Base-by-base conservation (phyloP, 2,888 invertebrate genomes). In the Yponomeuta malinellus region DNA sequence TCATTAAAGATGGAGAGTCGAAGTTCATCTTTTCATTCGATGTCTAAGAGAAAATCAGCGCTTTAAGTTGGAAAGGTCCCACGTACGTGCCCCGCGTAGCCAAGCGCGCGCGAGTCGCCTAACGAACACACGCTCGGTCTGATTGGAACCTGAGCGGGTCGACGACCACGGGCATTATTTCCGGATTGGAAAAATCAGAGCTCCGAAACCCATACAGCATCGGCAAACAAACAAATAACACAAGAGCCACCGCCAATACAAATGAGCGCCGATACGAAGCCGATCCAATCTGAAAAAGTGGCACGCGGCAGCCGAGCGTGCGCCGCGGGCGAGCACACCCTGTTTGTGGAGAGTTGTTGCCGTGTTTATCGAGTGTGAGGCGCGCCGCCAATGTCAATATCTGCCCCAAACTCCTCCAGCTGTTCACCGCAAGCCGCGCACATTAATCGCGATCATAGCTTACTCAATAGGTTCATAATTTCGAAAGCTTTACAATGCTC, bases 101-200 rank as follows among this genome's bases (percentile, higher is more conserved):
- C 85, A 88, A 89, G 86, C 87, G 85, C 79, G 80, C 78, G 79
- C 79, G 75, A 76, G 79, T 79, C 81, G 81, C 78, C 86, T 87
- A 86, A 85, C 86, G 85, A 86, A 84, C 83, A 77, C 75, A 72
- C 75, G 76, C 75, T 75, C 78, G 85, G 85, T 80, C 80, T 90
- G 91, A 91, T 90, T 90, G 90, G 88, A 81, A 81, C 84, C 78
- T 80, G 78, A 75, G 74, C 74, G 72, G 86, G 85, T 81, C 80
- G 78, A 83, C 81, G 84, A 85, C 86, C 83, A 83, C 83, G 85
- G 85, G 86, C 88, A 91, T 91, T 90, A 90, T 86, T 87, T 87
- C 86, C 86, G 85, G 85, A 90, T 90, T 83, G 88, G 86, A 90
- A 92, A 92, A 92, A 91, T 91, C 91, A 91, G 89, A 90, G 89